Conservation (phyloP, 2,888 invertebrate species). For the Aphodius granarius region DNA sequence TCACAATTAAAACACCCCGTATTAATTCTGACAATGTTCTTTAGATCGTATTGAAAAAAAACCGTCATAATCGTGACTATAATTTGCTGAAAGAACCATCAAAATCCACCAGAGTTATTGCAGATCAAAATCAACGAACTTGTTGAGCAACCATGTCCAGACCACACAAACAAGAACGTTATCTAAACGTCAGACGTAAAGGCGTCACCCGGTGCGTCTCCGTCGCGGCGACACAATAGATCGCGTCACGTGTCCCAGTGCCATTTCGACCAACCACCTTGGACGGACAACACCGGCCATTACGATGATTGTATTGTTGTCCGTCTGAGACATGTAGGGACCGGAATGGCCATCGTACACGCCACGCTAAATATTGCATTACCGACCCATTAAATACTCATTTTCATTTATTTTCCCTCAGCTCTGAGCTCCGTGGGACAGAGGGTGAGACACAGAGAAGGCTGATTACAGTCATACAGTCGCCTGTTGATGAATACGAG, state of each 20-base stretch:
- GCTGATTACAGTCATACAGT: no score
- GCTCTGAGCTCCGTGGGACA: neutral
- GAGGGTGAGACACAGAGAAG: no score
- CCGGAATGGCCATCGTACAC: conserved; percentile 26
- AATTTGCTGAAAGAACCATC: no score
- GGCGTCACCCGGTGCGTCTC: neutral
- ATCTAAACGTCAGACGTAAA: neutral
- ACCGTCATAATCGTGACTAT: no score
- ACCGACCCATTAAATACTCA: conserved; percentile 34
- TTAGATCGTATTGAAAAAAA: no score
- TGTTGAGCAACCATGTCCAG: neutral
- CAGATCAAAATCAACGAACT: no score
- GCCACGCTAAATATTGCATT: conserved; percentile 37
- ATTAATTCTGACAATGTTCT: no score
- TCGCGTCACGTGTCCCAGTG: conserved; percentile 6
- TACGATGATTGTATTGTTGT: conserved; percentile 25
- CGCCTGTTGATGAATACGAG: neutral
- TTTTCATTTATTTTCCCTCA: conserved; percentile 27
- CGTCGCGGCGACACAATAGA: neutral
- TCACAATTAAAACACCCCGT: no score
- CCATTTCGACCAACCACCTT: conserved; percentile 15
- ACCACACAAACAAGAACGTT: neutral
- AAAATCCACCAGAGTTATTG: no score
- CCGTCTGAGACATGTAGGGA: neutral
- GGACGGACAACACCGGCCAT: conserved; percentile 13